Base-by-base conservation (phyloP, 2,888 invertebrate species). In the Microplitis manilae region DNA sequence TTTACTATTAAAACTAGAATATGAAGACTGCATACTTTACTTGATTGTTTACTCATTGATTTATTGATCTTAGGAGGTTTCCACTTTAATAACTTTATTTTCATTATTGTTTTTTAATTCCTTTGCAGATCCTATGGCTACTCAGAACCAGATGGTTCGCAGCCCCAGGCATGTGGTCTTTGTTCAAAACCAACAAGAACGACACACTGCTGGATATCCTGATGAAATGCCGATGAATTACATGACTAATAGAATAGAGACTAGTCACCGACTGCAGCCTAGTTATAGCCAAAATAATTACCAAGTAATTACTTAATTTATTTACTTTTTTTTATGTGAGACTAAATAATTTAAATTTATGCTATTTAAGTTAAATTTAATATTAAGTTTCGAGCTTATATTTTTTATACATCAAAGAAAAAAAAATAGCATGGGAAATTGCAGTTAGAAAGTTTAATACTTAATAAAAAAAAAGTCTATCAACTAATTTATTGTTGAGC, bases 111-210 rank as follows among this genome's bases (percentile, higher is more conserved):
- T 0, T 76, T 77, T 65, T 62, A 61, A 17, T 30, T 76, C 39
- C 73, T 76, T 73, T 79, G 30, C 76, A 83, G 83, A 81, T 59
- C 72, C 81, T 1, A 73, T 81, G 62, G 59, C 85, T 77, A 83
- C 85, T 64, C 86, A 87, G 80, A 87, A 84, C 78, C 76, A 84
- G 6, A 80, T 85, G 70, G 83, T 85, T 77, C 89, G 87, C 17
- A 85, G 84, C 60, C 86, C 88, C 41, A 86, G 89, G 68, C 89
- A 90, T 79, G 87, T 89, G 82, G 86, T 88, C 76, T 87, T 88
- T 82, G 82, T 90, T 17, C 87, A 87, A 73, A 87, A 88, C 75
- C 87, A 87, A 76, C 83, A 84, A 15, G 82, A 78, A 76, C 86
- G 87, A 79, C 86, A 88, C 72, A 87, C 87, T 69, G 83, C 87